These are phyloP conservation scores for Cremastinae sp. DNA, from an alignment of 2,888 invertebrate genomes.

Conservation along the genomic window DNA sequence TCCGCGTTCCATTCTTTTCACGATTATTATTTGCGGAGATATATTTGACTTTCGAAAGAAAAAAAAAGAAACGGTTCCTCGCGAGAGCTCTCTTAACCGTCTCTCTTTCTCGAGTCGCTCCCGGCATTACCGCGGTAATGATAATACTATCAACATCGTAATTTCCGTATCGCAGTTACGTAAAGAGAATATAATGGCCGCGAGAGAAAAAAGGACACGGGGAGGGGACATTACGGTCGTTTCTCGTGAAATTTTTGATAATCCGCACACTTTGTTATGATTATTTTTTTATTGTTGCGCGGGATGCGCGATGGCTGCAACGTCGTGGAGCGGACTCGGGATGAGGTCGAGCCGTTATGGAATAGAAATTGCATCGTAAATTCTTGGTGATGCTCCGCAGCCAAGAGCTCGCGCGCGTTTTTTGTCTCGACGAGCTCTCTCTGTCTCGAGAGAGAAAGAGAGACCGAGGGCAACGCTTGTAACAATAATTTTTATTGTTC, in stretches of 20 bases:
- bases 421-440: slow-evolving; percentile 38
- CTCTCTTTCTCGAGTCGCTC: too few relatives aligned
- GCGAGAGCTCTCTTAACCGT: too few relatives aligned
- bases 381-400: slow-evolving; percentile 39
- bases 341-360: slow-evolving; percentile 48
- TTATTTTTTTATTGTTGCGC: slow-evolving; percentile 37
- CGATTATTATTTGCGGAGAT: too few relatives aligned
- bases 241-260: slow-evolving; percentile 33
- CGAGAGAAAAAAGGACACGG: slow-evolving; percentile 32
- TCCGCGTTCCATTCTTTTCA: too few relatives aligned
- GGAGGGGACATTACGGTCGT: too few relatives aligned
- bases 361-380: slow-evolving; percentile 55
- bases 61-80: too few relatives aligned
- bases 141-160: too few relatives aligned
- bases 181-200: neutral
- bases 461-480: neutral
- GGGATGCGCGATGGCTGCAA: slow-evolving; percentile 26
- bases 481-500: slow-evolving; percentile 17
- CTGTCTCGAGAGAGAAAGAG: too few relatives aligned
- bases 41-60: too few relatives aligned
- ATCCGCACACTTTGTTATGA: slow-evolving; percentile 23
- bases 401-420: slow-evolving; percentile 41
- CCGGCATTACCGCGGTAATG: too few relatives aligned
- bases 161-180: too few relatives aligned
- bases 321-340: slow-evolving; percentile 46